A percentile compares a stretch with the other conserved stretches of the same genome.
Evolutionary conservation across 2,113 vertebrate genomes (phyloP).

Genomic region (Ophthalmolycus amberensis): DNA sequence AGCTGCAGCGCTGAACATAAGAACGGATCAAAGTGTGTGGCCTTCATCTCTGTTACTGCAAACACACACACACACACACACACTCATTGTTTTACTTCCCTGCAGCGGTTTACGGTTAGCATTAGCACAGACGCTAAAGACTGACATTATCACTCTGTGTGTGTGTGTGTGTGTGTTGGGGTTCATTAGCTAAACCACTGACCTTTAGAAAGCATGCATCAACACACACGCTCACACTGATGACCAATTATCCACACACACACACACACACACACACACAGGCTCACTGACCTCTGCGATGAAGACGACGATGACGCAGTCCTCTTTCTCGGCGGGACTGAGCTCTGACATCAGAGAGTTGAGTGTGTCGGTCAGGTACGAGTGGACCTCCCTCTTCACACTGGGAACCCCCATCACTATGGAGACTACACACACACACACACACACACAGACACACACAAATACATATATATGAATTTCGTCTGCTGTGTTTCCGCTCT

Average conservation of each 20-base stretch:
- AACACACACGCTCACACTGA: constrained; percentile 14
- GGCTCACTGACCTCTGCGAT: constrained; percentile 90
- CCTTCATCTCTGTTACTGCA: constrained; percentile 12
- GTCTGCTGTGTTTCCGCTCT: constrained; percentile 10
- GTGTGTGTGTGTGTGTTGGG: constrained; percentile 2
- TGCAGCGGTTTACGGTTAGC: constrained; percentile 29
- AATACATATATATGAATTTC: constrained; percentile 11
- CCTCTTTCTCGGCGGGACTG: constrained; percentile 92
- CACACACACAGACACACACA: constrained; percentile 31
- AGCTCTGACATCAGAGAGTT: constrained; percentile 97
- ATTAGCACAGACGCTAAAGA: constrained; percentile 28
- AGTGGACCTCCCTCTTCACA: constrained; percentile 96
- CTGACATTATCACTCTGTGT: constrained; percentile 19
- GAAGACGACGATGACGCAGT: constrained; percentile 96
- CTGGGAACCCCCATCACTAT: constrained; percentile 98
- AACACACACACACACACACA: not conserved
- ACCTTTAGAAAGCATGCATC: constrained; percentile 54
- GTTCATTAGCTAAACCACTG: constrained; percentile 56
- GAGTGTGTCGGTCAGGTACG: constrained; percentile 96
- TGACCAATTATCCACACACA: constrained; percentile 22
- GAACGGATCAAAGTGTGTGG: not conserved
- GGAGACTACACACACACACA: constrained; percentile 85
- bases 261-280: constrained; percentile 71
- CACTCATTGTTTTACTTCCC: constrained; percentile 10
- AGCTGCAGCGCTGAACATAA: not conserved